Conservation (phyloP, 2,888 invertebrate genomes). For the Ormyrus labotus region DNA sequence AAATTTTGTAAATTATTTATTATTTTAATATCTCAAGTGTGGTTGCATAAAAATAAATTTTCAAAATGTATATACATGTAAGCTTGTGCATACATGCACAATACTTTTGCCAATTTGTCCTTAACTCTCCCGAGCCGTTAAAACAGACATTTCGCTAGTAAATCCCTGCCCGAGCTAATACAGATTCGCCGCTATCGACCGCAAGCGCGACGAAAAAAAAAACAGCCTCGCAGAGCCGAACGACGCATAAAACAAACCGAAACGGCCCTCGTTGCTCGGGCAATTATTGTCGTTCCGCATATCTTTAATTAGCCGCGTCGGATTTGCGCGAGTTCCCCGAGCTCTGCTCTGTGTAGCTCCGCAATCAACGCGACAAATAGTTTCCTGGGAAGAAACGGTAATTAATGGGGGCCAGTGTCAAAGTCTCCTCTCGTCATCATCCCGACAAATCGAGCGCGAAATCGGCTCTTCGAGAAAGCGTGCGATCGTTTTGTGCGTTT, state of each 20-base stretch:
- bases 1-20: too few species aligned
- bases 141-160: too few species aligned
- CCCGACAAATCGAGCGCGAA: slow-evolving; percentile 39
- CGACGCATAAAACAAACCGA: background rate
- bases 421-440: slow-evolving; percentile 15
- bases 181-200: too few species aligned
- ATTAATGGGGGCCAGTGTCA: slow-evolving; percentile 36
- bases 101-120: too few species aligned
- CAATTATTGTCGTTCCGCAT: background rate
- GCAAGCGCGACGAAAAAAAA: too few species aligned
- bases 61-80: too few species aligned
- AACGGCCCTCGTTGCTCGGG: background rate
- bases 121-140: too few species aligned
- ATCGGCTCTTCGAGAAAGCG: slow-evolving; percentile 21
- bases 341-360: background rate
- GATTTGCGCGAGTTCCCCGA: background rate
- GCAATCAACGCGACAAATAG: slow-evolving; percentile 35
- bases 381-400: slow-evolving; percentile 45
- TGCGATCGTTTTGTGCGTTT: background rate
- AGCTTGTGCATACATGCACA: too few species aligned
- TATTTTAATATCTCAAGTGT: too few species aligned
- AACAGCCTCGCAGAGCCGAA: too few species aligned
- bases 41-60: too few species aligned
- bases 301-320: slow-evolving; percentile 3
- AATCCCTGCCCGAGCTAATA: too few species aligned